A percentile compares a stretch with the other conserved stretches of the same genome.
Evolutionary conservation across 2,797 vertebrate species (phyloP).

Genomic region (Gambusia yucatana): DNA sequence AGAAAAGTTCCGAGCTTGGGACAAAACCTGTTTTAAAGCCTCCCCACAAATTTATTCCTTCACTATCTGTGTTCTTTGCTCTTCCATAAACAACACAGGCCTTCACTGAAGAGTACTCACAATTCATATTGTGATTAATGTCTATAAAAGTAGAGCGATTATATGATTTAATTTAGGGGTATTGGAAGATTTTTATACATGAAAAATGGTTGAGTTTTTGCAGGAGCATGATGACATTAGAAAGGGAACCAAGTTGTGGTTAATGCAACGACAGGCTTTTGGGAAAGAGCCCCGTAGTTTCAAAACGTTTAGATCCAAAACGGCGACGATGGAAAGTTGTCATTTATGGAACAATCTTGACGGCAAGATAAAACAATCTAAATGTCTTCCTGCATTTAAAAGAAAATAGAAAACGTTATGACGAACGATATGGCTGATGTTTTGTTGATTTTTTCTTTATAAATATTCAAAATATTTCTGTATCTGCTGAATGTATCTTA

Average conservation of each 20-base stretch:
- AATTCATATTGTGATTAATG: neutral
- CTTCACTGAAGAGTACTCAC: neutral
- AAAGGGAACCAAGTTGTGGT: constrained; percentile 58
- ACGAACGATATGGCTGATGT: too few species aligned
- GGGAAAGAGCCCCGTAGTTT: constrained; percentile 46
- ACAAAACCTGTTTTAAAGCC: neutral
- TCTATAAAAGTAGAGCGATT: neutral
- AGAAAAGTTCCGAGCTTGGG: neutral
- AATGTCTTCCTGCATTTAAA: too few species aligned
- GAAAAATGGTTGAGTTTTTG: constrained; percentile 25
- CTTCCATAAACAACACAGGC: neutral
- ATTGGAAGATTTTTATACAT: constrained; percentile 1
- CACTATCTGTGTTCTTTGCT: neutral
- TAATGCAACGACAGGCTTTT: constrained; percentile 69
- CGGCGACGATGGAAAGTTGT: too few species aligned
- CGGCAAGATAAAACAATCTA: too few species aligned
- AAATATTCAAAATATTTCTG: too few species aligned
- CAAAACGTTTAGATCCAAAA: too few species aligned
- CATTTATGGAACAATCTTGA: too few species aligned
- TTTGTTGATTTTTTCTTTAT: too few species aligned
- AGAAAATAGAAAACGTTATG: too few species aligned
- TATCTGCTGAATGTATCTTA: too few species aligned
- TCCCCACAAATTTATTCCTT: neutral
- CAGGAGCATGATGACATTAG: constrained; percentile 56
- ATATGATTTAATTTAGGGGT: constrained; percentile 21